phyloP scores from a whole-genome alignment of 2,113 vertebrate genomes.

The Paralichthys olivaceus region DNA sequence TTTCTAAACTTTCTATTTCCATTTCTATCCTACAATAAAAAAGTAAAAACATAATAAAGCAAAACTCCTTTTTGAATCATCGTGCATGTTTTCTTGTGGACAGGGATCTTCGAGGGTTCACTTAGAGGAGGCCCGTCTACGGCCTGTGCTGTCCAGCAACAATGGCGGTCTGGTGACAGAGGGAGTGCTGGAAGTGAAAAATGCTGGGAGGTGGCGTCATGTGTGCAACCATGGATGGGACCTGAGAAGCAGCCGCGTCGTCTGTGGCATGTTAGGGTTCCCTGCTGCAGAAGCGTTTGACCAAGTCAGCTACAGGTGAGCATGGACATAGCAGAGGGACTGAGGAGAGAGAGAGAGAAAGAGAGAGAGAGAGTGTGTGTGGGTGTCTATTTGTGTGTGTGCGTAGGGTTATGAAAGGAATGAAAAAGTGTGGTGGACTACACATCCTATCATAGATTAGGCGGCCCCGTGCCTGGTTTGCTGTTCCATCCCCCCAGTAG shows the following conservation, averaged over 20 bases:
- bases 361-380: background rate
- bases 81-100: background rate
- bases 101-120: slow-evolving; percentile 65
- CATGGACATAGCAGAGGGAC: background rate
- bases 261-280: slow-evolving; percentile 96
- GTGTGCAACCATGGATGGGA: slow-evolving; percentile 90
- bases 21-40: background rate
- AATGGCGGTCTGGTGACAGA: slow-evolving; percentile 85
- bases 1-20: background rate
- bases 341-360: background rate
- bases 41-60: background rate
- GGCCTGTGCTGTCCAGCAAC: slow-evolving; percentile 85
- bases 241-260: slow-evolving; percentile 89
- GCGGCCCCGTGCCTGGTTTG: slow-evolving; percentile 18
- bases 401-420: slow-evolving; percentile 27
- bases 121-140: slow-evolving; percentile 91
- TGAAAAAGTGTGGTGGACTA: slow-evolving; percentile 44
- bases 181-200: slow-evolving; percentile 92
- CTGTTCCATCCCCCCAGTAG: slow-evolving; percentile 51
- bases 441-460: slow-evolving; percentile 44
- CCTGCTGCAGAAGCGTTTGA: slow-evolving; percentile 84
- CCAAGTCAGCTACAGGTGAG: slow-evolving; percentile 89
- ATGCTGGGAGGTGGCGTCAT: slow-evolving; percentile 92
- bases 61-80: background rate
- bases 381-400: background rate